A percentile compares a stretch with the other conserved stretches of the same genome.
phyloP scores from a whole-genome alignment of 1,140 invertebrate species.

The Sycophaga agraensis region DNA sequence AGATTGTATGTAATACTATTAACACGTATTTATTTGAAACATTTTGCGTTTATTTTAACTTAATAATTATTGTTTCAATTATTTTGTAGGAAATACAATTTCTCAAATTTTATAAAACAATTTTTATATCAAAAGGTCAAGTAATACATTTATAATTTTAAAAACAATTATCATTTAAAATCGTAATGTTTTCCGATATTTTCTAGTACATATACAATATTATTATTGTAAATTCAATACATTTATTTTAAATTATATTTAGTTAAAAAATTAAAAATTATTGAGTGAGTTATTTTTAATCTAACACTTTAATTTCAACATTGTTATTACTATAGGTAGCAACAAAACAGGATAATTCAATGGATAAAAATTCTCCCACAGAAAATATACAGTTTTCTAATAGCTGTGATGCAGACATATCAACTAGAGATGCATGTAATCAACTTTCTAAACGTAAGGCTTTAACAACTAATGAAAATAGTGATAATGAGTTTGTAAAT shows the following conservation, averaged over 20 bases:
- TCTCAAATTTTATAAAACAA: no score
- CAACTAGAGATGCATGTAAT: slow-evolving; percentile 9
- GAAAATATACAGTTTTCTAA: background rate
- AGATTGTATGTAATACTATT: no score
- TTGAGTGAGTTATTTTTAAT: slow-evolving; percentile 33
- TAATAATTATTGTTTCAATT: no score
- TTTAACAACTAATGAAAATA: slow-evolving; percentile 29
- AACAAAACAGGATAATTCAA: slow-evolving; percentile 26
- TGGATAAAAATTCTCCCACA: slow-evolving; percentile 27
- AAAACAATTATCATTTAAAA: no score
- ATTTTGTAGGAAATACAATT: no score
- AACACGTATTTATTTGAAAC: no score
- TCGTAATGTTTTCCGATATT: no score
- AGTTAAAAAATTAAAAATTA: slow-evolving; percentile 34
- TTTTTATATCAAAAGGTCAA: no score
- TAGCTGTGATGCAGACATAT: background rate
- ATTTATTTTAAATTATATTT: slow-evolving; percentile 47
- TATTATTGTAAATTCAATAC: no score
- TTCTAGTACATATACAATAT: no score
- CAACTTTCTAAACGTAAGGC: slow-evolving; percentile 42
- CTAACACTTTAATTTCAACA: slow-evolving; percentile 37
- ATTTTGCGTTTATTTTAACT: no score
- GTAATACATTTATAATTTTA: no score
- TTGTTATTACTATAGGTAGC: slow-evolving; percentile 39
- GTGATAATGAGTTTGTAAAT: slow-evolving; percentile 11